Base-by-base conservation (phyloP, 2,113 vertebrate genomes). In the Mobula hypostoma region DNA sequence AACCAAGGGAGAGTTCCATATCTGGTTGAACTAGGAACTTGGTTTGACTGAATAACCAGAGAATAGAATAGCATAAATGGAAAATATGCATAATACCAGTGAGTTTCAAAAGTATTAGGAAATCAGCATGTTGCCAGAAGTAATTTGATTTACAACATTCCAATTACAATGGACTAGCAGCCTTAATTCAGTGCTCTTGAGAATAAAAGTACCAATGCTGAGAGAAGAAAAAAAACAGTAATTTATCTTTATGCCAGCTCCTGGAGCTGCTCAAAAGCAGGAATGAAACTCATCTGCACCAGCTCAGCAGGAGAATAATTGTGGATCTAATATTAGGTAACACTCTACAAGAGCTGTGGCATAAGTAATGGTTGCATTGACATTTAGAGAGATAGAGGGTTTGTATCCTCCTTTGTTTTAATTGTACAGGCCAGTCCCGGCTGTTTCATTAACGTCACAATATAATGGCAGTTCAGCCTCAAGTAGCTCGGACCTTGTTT, bases 311-410 rank as follows among this genome's bases (percentile, higher is more conserved):
- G 90, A 58, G 40, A 61, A 61, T 94, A 85, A 94, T 88, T 94
- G 94, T 68, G 78, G 19, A 90, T 94, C 72, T 94, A 94, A 87
- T 94, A 68, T 94, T 93, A 94, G 93, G 68, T 77, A 61, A 29
- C 93, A 88, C 80, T 87, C 27, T 78, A 14, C 56, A 94, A 87
- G 87, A 61, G 36, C 79, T 94, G 48, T 82, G 76, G 58, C 85
- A 61, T 94, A 94, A 72, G 92, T 80, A 94, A 85, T 87, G 79
- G 70, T 94, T 94, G 91, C 93, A 76, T 29, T 94, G 94, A 77
- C 82, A 94, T 78, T 94, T 83, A 77, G 29, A 87, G 6, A 94
- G 58, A 77, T 72, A 66, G 82, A 72, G 58, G 40, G 48, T 92
- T 92, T 72, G 61, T 61, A 77, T 91, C 88, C 72, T 27, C 48